Evolutionary conservation across 2,888 invertebrate species (phyloP).

Genomic region (Zaprionus obscuricornis): DNA sequence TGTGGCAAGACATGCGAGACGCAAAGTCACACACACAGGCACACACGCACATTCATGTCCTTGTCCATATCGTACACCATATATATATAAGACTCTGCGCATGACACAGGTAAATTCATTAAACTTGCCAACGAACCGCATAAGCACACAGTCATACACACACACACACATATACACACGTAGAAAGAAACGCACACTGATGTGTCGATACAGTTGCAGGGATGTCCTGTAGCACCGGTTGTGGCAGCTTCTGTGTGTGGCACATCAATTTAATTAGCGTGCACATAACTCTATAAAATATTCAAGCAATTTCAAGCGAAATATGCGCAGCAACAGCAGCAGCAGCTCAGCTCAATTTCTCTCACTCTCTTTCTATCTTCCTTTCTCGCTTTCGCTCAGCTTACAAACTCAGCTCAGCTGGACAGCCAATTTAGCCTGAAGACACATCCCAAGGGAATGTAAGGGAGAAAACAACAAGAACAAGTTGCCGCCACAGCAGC

Average conservation of each 20-base stretch:
- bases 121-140: constrained; percentile 56
- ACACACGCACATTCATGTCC: neutral
- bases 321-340: constrained; percentile 58
- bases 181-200: neutral
- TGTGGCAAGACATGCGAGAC: constrained; percentile 40
- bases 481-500: neutral
- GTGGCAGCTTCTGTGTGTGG: constrained; percentile 56
- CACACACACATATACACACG: constrained; percentile 1
- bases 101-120: constrained; percentile 74
- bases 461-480: no score
- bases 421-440: constrained; percentile 46
- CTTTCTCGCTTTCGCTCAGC: neutral
- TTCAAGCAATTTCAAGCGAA: constrained; percentile 71
- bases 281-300: constrained; percentile 76
- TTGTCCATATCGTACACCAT: neutral
- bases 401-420: constrained; percentile 30
- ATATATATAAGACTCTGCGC: constrained; percentile 49
- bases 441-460: constrained; percentile 19
- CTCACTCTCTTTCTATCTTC: no score
- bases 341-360: no score
- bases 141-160: constrained; percentile 2
- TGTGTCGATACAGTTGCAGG: constrained; percentile 56
- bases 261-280: constrained; percentile 78
- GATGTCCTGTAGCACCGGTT: constrained; percentile 47
- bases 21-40: constrained; percentile 31